Conservation (phyloP, 2,888 invertebrate species). For the Alsophila aescularia region DNA sequence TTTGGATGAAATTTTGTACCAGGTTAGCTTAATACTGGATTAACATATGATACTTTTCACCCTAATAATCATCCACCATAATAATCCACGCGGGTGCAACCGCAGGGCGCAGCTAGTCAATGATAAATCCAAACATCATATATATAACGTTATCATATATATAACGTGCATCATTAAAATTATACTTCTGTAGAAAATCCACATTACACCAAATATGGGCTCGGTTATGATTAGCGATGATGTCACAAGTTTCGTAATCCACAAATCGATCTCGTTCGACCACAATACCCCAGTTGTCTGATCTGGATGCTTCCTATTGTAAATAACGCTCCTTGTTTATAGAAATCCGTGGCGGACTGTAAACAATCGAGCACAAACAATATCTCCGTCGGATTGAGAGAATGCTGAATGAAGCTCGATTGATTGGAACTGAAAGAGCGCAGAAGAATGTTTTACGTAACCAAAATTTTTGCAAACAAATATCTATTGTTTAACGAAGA, state of each 20-base stretch:
- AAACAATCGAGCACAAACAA: slow-evolving; percentile 60
- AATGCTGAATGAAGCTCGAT: slow-evolving; percentile 42
- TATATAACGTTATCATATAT: too few relatives aligned
- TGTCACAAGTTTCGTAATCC: slow-evolving; percentile 48
- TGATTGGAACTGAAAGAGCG: slow-evolving; percentile 36
- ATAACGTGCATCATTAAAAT: too few relatives aligned
- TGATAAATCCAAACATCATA: too few relatives aligned
- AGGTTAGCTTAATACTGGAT: too few relatives aligned
- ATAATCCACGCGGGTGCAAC: too few relatives aligned
- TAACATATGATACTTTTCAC: too few relatives aligned
- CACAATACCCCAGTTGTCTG: slow-evolving; percentile 50
- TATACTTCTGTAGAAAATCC: too few relatives aligned
- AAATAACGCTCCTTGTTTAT: slow-evolving; percentile 60
- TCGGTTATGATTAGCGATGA: slow-evolving; percentile 34
- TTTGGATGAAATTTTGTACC: too few relatives aligned
- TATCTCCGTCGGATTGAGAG: slow-evolving; percentile 51
- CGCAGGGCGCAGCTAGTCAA: too few relatives aligned
- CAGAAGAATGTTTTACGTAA: slow-evolving; percentile 37
- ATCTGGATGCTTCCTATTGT: slow-evolving; percentile 50
- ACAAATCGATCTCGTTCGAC: slow-evolving; percentile 36
- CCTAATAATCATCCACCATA: too few relatives aligned
- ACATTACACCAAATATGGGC: background rate
- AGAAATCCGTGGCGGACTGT: slow-evolving; percentile 46
- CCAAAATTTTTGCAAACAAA: slow-evolving; percentile 25
- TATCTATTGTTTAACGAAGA: slow-evolving; percentile 12